Conservation (phyloP, 2,888 invertebrate species). For the Cremastinae sp. region DNA sequence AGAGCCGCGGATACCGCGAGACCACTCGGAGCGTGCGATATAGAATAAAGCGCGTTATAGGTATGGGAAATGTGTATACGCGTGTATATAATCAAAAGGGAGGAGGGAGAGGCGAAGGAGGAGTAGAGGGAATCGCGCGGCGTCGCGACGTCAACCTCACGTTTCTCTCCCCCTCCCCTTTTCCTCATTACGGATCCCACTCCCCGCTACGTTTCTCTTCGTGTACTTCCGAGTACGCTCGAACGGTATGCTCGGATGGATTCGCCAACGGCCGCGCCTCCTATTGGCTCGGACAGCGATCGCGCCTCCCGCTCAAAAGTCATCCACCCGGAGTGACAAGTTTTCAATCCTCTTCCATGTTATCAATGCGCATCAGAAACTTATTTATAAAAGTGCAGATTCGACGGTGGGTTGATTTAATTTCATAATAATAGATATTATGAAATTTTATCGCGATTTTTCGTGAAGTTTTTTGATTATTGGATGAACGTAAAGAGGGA, state of each 20-base stretch:
- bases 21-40: slow-evolving; percentile 54
- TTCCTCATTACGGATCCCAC: slow-evolving; percentile 9
- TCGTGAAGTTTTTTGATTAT: no score
- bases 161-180: slow-evolving; percentile 26
- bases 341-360: slow-evolving; percentile 9
- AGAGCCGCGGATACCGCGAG: slow-evolving; percentile 62
- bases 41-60: not conserved
- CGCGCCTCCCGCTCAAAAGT: slow-evolving; percentile 24
- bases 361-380: no score
- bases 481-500: no score
- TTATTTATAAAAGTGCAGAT: no score
- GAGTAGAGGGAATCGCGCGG: slow-evolving; percentile 26
- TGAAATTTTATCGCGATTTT: no score
- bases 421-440: no score
- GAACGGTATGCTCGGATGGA: slow-evolving; percentile 38
- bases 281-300: slow-evolving; percentile 53
- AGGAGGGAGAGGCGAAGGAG: slow-evolving; percentile 21
- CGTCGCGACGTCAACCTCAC: slow-evolving; percentile 59
- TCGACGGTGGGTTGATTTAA: no score
- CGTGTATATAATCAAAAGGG: slow-evolving; percentile 16
- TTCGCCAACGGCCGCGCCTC: slow-evolving; percentile 34
- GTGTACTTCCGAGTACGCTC: slow-evolving; percentile 47
- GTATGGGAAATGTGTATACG: slow-evolving; percentile 38
- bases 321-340: slow-evolving; percentile 27
- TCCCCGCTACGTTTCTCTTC: slow-evolving; percentile 12